Conservation (phyloP, 2,888 invertebrate genomes). For the Leptinotarsa peninsularis region DNA sequence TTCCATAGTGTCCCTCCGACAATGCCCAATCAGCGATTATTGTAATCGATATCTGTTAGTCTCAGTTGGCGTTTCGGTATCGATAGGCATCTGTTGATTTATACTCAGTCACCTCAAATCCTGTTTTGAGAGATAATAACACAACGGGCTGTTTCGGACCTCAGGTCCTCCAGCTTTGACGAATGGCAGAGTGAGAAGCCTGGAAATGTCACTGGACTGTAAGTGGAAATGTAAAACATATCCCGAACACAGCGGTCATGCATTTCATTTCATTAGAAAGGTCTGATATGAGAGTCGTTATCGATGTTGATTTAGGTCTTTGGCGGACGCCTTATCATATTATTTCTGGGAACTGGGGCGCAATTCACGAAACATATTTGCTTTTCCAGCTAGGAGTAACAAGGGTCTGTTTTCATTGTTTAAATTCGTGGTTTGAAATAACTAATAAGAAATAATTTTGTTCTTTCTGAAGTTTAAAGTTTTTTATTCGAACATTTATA, state of each 20-base stretch:
- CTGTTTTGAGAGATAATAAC: slow-evolving; percentile 41
- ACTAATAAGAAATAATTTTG: no score
- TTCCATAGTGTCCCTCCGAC: slow-evolving; percentile 9
- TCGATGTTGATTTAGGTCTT: slow-evolving; percentile 20
- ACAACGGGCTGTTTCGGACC: slow-evolving; percentile 28
- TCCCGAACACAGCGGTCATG: background rate
- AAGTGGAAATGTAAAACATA: slow-evolving; percentile 18
- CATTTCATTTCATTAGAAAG: slow-evolving; percentile 9
- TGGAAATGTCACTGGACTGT: background rate
- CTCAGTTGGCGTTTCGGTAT: slow-evolving; percentile 36
- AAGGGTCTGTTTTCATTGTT: background rate
- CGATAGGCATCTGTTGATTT: slow-evolving; percentile 44
- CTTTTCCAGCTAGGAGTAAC: background rate
- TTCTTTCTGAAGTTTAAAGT: no score
- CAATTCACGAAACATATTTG: slow-evolving; percentile 10
- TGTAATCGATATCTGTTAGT: slow-evolving; percentile 37
- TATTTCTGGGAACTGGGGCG: background rate
- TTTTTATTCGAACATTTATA: no score
- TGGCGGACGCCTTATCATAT: slow-evolving; percentile 20
- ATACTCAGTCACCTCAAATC: slow-evolving; percentile 40
- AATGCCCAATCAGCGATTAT: slow-evolving; percentile 32
- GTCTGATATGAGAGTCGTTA: slow-evolving; percentile 12
- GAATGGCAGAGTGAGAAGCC: background rate
- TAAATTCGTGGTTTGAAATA: background rate
- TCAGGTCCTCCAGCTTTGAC: background rate